phyloP scores from a whole-genome alignment of 2,888 invertebrate species.

The Embidobia sp. region DNA sequence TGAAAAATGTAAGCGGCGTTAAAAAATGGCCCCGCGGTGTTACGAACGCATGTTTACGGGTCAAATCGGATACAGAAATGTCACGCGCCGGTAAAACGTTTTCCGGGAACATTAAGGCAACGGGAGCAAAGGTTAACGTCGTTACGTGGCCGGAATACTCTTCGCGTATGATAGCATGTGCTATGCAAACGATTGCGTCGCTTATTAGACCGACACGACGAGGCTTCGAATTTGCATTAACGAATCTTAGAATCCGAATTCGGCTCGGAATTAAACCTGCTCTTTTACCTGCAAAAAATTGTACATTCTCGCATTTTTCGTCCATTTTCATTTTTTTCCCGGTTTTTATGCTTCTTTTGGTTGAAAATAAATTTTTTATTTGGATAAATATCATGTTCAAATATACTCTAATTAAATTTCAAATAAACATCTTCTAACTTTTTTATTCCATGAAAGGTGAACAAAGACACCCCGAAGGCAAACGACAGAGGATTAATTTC shows the following conservation, averaged over 20 bases:
- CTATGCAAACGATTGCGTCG: conserved; percentile 65
- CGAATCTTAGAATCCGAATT: conserved; percentile 31
- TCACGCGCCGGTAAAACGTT: conserved; percentile 66
- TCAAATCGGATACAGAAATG: conserved; percentile 59
- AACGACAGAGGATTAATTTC: no score
- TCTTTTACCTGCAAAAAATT: not conserved
- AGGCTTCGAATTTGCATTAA: conserved; percentile 20
- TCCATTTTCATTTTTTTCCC: no score
- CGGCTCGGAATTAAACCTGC: not conserved
- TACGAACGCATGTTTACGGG: conserved; percentile 13
- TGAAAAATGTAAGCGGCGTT: no score
- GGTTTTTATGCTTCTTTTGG: no score
- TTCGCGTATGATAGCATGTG: conserved; percentile 56
- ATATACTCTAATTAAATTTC: no score
- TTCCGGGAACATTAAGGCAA: conserved; percentile 64
- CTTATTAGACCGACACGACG: conserved; percentile 43
- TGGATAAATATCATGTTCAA: no score
- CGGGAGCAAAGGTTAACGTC: conserved; percentile 71
- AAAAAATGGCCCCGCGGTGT: conserved; percentile 24
- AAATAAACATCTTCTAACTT: no score
- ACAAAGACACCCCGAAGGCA: no score
- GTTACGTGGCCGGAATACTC: conserved; percentile 72
- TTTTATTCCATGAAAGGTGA: no score
- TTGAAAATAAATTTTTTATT: not conserved
- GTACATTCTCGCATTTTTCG: no score